These are phyloP conservation scores for Odocoileus virginianus DNA, from an alignment of 2,113 vertebrate species.

Conservation along the genomic window DNA sequence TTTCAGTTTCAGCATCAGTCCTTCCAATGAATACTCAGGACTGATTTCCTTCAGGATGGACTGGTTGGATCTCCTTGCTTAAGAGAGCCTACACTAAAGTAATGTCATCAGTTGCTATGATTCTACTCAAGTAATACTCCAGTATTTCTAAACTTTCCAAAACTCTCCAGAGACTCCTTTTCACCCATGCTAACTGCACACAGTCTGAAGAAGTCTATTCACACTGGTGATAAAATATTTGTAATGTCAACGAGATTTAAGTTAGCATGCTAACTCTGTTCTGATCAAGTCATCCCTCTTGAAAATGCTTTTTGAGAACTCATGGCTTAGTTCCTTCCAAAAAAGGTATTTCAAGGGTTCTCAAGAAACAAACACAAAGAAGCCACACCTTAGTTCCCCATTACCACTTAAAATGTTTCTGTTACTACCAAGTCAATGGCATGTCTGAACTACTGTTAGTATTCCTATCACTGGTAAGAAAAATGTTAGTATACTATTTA, in stretches of 20 bases:
- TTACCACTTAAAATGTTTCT: conserved; percentile 62
- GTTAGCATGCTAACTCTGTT: background rate
- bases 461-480: conserved; percentile 43
- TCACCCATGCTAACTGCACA: background rate
- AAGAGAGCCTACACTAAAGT: background rate
- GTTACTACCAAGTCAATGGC: background rate
- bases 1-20: background rate
- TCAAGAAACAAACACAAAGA: conserved; percentile 56
- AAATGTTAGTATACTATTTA: conserved; percentile 56
- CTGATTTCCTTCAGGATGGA: background rate
- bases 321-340: conserved; percentile 36
- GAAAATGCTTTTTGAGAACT: background rate
- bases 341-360: conserved; percentile 59
- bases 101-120: background rate
- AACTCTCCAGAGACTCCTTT: background rate
- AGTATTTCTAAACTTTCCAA: background rate
- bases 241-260: conserved; percentile 1
- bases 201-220: background rate
- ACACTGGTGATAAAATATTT: background rate
- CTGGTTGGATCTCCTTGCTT: background rate
- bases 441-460: conserved; percentile 41
- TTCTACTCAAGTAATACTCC: background rate
- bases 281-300: background rate
- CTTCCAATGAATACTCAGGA: background rate
- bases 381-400: conserved; percentile 53